Percentiles rank a stretch among this genome's conserved stretches.
Evolutionary conservation across 2,888 invertebrate species (phyloP).

Genomic region (Synergus gifuensis): DNA sequence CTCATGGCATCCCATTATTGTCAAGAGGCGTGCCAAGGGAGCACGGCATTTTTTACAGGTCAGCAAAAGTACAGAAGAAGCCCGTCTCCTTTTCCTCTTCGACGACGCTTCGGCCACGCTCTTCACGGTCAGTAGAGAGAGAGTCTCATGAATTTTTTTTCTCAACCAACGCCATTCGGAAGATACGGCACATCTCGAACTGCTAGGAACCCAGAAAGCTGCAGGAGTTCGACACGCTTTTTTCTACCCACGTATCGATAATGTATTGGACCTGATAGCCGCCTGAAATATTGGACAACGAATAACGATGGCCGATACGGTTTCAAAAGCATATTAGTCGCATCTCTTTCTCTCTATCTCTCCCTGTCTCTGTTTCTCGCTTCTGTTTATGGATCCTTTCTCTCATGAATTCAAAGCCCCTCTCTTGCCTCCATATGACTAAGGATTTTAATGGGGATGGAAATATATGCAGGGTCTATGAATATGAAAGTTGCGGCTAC

Average conservation of each 20-base stretch:
- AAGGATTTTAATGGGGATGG: conserved; percentile 63
- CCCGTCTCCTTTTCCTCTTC: conserved; percentile 57
- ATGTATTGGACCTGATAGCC: conserved; percentile 54
- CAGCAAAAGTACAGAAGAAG: conserved; percentile 59
- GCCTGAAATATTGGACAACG: conserved; percentile 25
- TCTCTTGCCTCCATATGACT: neutral
- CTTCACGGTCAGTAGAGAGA: conserved; percentile 39
- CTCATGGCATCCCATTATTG: conserved; percentile 75
- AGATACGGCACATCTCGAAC: conserved; percentile 74
- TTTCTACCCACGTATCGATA: conserved; percentile 60
- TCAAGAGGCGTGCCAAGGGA: conserved; percentile 77
- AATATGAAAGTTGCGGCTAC: conserved; percentile 73
- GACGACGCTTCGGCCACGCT: conserved; percentile 45
- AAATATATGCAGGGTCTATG: conserved; percentile 73
- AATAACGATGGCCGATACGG: neutral
- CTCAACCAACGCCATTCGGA: conserved; percentile 70
- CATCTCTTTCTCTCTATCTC: too few species aligned
- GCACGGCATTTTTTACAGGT: conserved; percentile 74
- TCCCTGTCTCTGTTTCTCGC: neutral
- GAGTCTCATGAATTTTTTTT: conserved; percentile 49
- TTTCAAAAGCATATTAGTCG: neutral
- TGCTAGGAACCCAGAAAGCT: conserved; percentile 68
- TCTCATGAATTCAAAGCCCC: neutral
- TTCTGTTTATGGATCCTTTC: neutral
- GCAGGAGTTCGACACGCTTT: conserved; percentile 62